Percentiles rank a stretch among this genome's conserved stretches.
Evolutionary conservation across 2,797 vertebrate species (phyloP).

Genomic region (Muscicapa striata): DNA sequence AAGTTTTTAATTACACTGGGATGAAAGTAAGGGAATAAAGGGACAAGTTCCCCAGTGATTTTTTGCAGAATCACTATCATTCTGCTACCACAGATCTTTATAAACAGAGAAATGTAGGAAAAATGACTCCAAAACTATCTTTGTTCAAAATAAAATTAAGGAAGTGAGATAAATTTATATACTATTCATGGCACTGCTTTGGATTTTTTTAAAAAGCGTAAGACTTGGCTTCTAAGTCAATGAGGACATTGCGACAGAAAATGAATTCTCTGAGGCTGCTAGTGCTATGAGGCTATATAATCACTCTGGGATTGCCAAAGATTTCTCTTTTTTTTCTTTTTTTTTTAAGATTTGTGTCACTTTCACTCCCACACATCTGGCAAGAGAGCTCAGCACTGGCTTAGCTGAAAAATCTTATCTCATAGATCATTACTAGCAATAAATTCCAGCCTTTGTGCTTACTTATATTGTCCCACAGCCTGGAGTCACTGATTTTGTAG

Average conservation of each 20-base stretch:
- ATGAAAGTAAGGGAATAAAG: neutral
- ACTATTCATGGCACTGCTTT: neutral
- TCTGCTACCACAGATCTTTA: neutral
- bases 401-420: constrained; percentile 62
- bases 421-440: constrained; percentile 60
- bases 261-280: constrained; percentile 17
- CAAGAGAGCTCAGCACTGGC: constrained; percentile 19
- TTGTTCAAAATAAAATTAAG: constrained; percentile 15
- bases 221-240: neutral
- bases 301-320: constrained; percentile 32
- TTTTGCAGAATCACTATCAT: neutral
- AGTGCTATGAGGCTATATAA: neutral
- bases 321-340: neutral
- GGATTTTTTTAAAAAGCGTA: constrained; percentile 5
- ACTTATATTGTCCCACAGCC: constrained; percentile 7
- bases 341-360: constrained; percentile 48
- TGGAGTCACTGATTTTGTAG: constrained; percentile 9
- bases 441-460: constrained; percentile 60
- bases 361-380: constrained; percentile 70
- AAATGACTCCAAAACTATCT: neutral
- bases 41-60: neutral
- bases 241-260: constrained; percentile 9
- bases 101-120: neutral
- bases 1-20: neutral
- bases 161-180: constrained; percentile 32